Evolutionary conservation across 2,888 invertebrate genomes (phyloP).

Genomic region (Acanthosepion pharaonis): DNA sequence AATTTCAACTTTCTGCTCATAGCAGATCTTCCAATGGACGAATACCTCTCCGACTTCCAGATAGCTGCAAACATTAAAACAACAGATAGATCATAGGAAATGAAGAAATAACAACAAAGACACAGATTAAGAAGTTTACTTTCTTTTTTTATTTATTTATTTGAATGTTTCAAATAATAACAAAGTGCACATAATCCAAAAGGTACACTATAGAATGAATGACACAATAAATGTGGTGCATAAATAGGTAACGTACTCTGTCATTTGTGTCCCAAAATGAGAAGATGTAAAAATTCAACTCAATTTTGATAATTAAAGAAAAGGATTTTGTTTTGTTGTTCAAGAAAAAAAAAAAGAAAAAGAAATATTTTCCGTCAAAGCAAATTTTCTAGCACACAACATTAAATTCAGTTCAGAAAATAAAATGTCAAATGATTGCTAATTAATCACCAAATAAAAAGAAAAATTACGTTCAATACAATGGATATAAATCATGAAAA

Average conservation of each 20-base stretch:
- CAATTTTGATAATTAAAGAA: not conserved
- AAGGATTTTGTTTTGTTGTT: not conserved
- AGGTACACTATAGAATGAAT: slow-evolving; percentile 15
- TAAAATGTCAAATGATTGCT: not conserved
- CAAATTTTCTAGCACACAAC: not conserved
- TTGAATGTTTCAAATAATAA: slow-evolving; percentile 9
- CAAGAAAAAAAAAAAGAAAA: not conserved
- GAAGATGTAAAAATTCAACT: not conserved
- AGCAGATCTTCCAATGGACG: no score
- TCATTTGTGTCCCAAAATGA: not conserved
- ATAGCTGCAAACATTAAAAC: no score
- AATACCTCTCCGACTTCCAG: no score
- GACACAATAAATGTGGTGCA: not conserved
- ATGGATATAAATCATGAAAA: no score
- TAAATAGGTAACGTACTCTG: not conserved
- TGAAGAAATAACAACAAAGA: no score
- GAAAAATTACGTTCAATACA: not conserved
- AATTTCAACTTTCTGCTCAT: no score
- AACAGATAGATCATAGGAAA: no score
- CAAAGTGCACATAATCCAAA: not conserved
- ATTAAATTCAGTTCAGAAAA: not conserved
- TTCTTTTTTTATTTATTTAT: not conserved
- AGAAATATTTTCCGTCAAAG: not conserved
- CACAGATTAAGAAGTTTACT: not conserved
- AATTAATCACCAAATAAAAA: not conserved